A percentile compares a stretch with the other conserved stretches of the same genome.
These are phyloP conservation scores for Perizoma affinitatum DNA, from an alignment of 2,888 invertebrate species.

Conservation along the genomic window DNA sequence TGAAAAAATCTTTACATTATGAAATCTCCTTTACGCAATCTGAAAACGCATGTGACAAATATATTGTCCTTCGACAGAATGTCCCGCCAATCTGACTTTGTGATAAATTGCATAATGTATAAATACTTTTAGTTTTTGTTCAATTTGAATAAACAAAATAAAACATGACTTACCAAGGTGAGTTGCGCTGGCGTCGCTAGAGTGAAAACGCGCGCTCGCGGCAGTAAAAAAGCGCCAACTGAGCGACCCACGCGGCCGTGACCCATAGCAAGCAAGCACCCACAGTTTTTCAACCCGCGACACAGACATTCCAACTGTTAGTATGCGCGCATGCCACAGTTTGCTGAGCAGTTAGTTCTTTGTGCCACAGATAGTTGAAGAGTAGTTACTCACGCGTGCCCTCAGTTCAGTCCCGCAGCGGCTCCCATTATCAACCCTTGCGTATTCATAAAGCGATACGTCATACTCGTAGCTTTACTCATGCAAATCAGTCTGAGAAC, in stretches of 20 bases:
- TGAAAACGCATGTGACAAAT: too few relatives aligned
- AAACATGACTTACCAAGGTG: conserved; percentile 46
- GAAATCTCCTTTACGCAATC: too few relatives aligned
- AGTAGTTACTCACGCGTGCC: conserved; percentile 54
- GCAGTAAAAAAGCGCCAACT: conserved; percentile 67
- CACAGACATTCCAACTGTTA: conserved; percentile 20
- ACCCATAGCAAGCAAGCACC: conserved; percentile 47
- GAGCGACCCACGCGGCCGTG: conserved; percentile 55
- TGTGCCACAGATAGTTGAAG: conserved; percentile 11
- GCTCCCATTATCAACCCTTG: conserved; percentile 71
- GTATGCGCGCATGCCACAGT: conserved; percentile 11
- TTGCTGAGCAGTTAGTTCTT: conserved; percentile 12
- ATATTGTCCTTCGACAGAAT: too few relatives aligned
- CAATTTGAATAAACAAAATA: conserved; percentile 21
- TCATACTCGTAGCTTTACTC: conserved; percentile 43
- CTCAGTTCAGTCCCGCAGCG: conserved; percentile 52
- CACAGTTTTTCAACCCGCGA: conserved; percentile 69
- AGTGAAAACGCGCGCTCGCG: conserved; percentile 55
- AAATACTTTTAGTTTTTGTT: conserved; percentile 4
- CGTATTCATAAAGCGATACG: conserved; percentile 71
- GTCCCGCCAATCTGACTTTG: too few relatives aligned
- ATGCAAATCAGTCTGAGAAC: conserved; percentile 33
- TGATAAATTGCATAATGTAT: too few relatives aligned
- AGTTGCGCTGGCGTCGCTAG: conserved; percentile 58
- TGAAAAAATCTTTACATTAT: too few relatives aligned